These are phyloP conservation scores for Neolamprologus tretocephalus DNA, from an alignment of 2,113 vertebrate species.

Conservation along the genomic window DNA sequence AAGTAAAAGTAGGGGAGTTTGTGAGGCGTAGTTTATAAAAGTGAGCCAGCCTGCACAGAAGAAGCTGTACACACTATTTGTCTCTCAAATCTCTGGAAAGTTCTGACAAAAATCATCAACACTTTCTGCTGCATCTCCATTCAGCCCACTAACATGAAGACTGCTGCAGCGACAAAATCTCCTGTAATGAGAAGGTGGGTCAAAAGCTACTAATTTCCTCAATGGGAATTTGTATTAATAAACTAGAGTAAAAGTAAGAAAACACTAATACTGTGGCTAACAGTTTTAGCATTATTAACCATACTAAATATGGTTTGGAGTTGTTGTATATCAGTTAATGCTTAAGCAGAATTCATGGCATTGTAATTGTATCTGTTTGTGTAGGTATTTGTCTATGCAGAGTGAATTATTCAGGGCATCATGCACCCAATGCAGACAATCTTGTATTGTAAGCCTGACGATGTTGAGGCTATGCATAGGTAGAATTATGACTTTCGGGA, in stretches of 20 bases:
- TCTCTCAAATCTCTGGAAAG: not conserved
- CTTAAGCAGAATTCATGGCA: not conserved
- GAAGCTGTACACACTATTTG: not conserved
- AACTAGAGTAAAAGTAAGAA: not conserved
- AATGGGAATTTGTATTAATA: not conserved
- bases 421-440: not conserved
- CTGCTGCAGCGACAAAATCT: not conserved
- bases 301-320: not conserved
- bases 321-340: not conserved
- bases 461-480: not conserved
- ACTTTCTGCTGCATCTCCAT: not conserved
- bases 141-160: not conserved
- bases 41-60: not conserved
- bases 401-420: not conserved
- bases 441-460: not conserved
- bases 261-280: not conserved
- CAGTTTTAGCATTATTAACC: not conserved
- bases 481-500: not conserved
- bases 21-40: not conserved
- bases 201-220: not conserved
- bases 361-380: not conserved
- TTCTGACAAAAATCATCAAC: not conserved
- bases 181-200: not conserved
- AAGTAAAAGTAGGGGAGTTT: not conserved
- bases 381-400: not conserved